Conservation (phyloP, 2,113 vertebrate species). For the Brachirus orientalis region DNA sequence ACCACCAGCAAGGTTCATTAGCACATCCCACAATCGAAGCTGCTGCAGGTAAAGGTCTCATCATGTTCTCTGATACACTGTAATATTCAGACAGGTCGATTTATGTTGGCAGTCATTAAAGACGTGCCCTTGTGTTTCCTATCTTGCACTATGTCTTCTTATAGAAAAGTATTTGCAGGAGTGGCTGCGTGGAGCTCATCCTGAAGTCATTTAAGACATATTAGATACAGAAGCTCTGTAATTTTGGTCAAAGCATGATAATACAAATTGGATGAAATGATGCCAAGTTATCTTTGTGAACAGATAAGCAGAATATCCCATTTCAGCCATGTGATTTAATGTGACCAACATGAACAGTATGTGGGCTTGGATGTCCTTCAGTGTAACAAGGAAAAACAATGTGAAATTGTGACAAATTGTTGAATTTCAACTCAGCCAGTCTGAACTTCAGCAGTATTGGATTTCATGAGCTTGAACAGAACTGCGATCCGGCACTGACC, state of each 20-base stretch:
- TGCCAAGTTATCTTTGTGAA: constrained; percentile 17
- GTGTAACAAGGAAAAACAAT: neutral
- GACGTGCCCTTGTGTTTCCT: too few species aligned
- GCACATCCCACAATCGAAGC: neutral
- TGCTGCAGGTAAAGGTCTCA: neutral
- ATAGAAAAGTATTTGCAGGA: constrained; percentile 4
- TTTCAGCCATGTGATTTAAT: constrained; percentile 18
- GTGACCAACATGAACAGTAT: constrained; percentile 3
- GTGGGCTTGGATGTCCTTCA: constrained; percentile 31
- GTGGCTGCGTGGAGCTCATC: constrained; percentile 6
- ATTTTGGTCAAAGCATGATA: constrained; percentile 8
- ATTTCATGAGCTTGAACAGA: neutral
- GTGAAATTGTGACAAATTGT: too few species aligned
- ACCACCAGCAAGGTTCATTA: too few species aligned
- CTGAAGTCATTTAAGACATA: constrained; percentile 25
- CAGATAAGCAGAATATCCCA: constrained; percentile 15
- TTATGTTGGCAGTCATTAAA: too few species aligned
- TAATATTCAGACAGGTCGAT: too few species aligned
- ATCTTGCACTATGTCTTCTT: too few species aligned
- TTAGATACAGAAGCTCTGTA: constrained; percentile 14
- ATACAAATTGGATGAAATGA: constrained; percentile 15
- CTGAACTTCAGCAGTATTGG: too few species aligned
- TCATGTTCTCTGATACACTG: too few species aligned
- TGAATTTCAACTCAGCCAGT: too few species aligned
- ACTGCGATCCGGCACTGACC: too few species aligned